Evolutionary conservation across 2,113 vertebrate species (phyloP), one percentile per base, ranked within the genome.

Genomic region (Etheostoma cragini): DNA sequence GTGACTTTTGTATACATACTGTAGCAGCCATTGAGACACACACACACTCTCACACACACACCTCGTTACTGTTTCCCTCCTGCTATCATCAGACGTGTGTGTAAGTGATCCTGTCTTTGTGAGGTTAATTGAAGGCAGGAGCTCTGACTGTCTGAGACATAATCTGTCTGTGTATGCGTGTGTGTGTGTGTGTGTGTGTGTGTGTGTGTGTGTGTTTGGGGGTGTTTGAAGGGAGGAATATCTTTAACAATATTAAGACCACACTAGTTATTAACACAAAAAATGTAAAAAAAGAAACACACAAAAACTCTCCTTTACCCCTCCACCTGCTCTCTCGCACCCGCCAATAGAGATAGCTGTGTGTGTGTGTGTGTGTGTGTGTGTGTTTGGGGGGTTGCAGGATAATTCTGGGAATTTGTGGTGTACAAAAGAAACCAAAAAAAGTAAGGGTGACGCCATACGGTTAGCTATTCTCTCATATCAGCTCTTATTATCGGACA

Each of bases 121-220:
- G 88, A 90, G 90, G 93, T 94, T 94, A 92, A 95, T 93, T 94
- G 92, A 91, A 94, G 88, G 86, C 93, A 92, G 80, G 82, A 93
- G 86, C 89, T 88, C 90, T 91, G 90, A 91, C 92, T 87, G 89
- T 75, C 82, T 88, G 81, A 93, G 90, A 83, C 87, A 90, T 93
- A 90, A 93, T 92, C 90, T 92, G 82, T 85, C 74, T 89, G 75
- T 58, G 50, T 81, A 66, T 79, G 57, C 47, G 2, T 71, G 15
- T 1, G 0, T 65, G 17, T 52, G 49, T 68, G 38, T 71, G 60
- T 67, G 52, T 70, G 50, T 11, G n/a, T 84, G 66, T 33, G 61
- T 68, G 60, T 71, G 69, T 66, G 58, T 72, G 52, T 72, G 66
- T 47, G 45, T 56, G 45, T 72, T 49, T 69, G 26, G 12, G 24